Percentiles rank a stretch among this genome's conserved stretches.
Conservation (phyloP, 2,888 invertebrate genomes). For the Sinhomidia bicolor region DNA sequence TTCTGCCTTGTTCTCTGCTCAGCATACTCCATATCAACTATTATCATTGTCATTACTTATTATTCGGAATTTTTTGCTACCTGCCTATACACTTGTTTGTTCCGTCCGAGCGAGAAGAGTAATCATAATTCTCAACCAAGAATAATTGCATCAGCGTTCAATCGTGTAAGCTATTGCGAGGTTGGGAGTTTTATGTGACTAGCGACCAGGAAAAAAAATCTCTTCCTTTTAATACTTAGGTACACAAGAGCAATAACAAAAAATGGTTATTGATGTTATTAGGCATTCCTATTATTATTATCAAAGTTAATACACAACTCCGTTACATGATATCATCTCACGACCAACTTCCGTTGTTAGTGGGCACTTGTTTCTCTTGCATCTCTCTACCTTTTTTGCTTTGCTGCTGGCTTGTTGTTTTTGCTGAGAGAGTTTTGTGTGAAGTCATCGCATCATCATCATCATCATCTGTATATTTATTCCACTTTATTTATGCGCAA, state of each 20-base stretch:
- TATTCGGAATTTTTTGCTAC: conserved; percentile 3
- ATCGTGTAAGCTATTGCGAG: neutral
- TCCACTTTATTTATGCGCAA: conserved; percentile 23
- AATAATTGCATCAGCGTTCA: neutral
- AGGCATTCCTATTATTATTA: conserved; percentile 8
- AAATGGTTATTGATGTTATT: conserved; percentile 15
- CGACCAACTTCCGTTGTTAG: conserved; percentile 42
- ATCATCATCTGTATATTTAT: no score
- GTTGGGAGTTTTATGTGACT: neutral
- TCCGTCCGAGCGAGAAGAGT: neutral
- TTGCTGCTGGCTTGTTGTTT: no score
- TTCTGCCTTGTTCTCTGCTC: conserved; percentile 3
- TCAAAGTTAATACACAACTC: conserved; percentile 29
- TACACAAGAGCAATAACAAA: conserved; percentile 1
- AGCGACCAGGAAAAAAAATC: conserved; percentile 37
- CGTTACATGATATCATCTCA: conserved; percentile 19
- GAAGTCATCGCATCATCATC: no score
- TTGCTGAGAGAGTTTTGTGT: neutral
- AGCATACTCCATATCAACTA: neutral
- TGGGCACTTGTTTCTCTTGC: neutral
- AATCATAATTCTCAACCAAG: neutral
- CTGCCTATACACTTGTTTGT: neutral
- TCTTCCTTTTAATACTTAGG: conserved; percentile 42
- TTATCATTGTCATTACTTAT: neutral
- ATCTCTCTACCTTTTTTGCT: conserved; percentile 3